Evolutionary conservation across 92 coral and sea anemone species (phyloP), one percentile per base, ranked within the genome.

Genomic region (Pocillopora meandrina): DNA sequence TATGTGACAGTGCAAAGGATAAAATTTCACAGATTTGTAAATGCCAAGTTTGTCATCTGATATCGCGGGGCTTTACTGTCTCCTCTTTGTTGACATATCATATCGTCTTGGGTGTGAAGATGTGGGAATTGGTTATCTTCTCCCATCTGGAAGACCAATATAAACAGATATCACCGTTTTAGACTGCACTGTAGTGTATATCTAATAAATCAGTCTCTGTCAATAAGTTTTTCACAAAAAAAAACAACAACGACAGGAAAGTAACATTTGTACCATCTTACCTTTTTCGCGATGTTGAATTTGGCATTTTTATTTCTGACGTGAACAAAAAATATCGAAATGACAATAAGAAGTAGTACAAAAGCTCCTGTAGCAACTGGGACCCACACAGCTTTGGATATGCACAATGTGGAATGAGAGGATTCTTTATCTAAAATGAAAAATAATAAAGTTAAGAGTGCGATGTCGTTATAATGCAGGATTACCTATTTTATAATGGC

Each of bases 341-440:
- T 1, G 65, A 80, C 74, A 19, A 68, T 15, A 23, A 58, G 9
- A 57, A 56, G 17, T 12, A 80, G 58, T 16, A 80, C 9, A 80
- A 69, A 26, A 21, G 76, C 76, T 56, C 56, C 65, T 4, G n/a
- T 18, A 34, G 34, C 76, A 56, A 80, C n/a, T 16, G 74, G 58
- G 68, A 80, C 31, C 84, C 84, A 80, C 67, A 80, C 10, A 15
- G 17, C 62, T 15, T 17, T 21, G 36, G 60, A 79, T 15, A 47
- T 63, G 36, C 26, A 20, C 15, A 17, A 9, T 65, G 83, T 63
- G 6, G 52, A 42, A 42, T 7, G 52, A 42, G 52, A 42, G 52
- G 52, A 42, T 42, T 42, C 52, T 42, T 42, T 20, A 8, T 18
- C 21, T 26, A 11, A 21, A 23, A 73, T 34, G 19, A 17, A 34